Base-by-base conservation (phyloP, 1,140 invertebrate genomes). In the Adoxophyes honmai region DNA sequence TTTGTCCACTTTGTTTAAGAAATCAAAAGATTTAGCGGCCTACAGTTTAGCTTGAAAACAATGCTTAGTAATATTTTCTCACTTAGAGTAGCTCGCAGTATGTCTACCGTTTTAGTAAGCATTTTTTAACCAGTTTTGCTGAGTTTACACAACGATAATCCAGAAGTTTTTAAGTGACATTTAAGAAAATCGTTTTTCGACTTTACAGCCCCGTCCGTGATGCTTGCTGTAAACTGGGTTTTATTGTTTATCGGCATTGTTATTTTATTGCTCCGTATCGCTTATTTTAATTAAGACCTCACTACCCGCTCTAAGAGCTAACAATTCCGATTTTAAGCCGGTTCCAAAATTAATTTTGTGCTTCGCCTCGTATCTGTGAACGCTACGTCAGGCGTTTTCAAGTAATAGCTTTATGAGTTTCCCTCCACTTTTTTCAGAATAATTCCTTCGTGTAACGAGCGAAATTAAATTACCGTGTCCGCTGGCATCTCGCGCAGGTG, bases 371-470 rank as follows among this genome's bases (percentile, higher is more conserved):
- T 63, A 60, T 68, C 67, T 62, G 64, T 66, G 59, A 74, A 72
- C 57, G 70, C 74, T 62, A 62, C 69, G 71, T 78, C 74, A 64
- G 64, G 52, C 62, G 42, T 78, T 79, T 70, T 61, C 63, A 66
- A 67, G 70, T 72, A 76, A 79, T 76, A 71, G 73, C 69, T 74
- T 81, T 81, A 78, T 76, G 75, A 77, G 67, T 75, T 78, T 67
- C 60, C 54, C 64, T 68, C 66, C 57, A 66, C 67, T 80, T 81
- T 81, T 63, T 78, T 75, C 51, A 68, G 62, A 75, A 73, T 72
- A 78, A 76, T 71, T 70, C 64, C 64, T 66, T 66, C 69, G 59
- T 57, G 59, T 75, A 70, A 70, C 67, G 65, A 73, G 69, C 39
- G 62, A 78, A 79, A 80, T 78, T 73, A 75, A 73, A 75, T 83